Evolutionary conservation across 2,113 vertebrate species (phyloP), one percentile per base, ranked within the genome.

Genomic region (Phylloscopus trochilus): DNA sequence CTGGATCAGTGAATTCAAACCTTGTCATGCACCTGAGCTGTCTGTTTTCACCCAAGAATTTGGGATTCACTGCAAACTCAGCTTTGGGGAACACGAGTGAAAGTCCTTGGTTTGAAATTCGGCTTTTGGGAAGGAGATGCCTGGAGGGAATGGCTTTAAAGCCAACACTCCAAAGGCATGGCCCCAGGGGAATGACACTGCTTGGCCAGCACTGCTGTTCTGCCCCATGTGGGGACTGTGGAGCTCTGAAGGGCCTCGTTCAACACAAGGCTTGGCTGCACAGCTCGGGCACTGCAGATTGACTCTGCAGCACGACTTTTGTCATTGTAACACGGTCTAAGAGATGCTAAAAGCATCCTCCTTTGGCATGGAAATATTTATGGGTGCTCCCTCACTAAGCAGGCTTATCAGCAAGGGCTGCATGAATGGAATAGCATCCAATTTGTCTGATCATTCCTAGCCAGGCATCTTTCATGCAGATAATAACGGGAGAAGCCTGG

Each of bases 381-480:
- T 47, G 88, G 83, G n/a, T 51, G 49, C 88, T 70, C 46, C 51
- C 30, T 43, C 49, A 4, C 85, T 77, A 77, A 88, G 83, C 3
- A 2, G 85, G n/a, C 88, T 94, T 92, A 90, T 84, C 92, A 80
- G 79, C 79, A 63, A 83, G 79, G 64, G 4, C 79, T 83, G 75
- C 85, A 13, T 39, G 70, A 84, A 91, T 31, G 79, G 78, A 75
- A 37, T 37, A 83, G 74, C 51, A 91, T 52, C 90, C 94, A 82
- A 66, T 89, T 94, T 82, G 87, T 68, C 95, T 52, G 66, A 73
- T 87, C 58, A 0, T 8, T 92, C 92, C 70, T 33, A 11, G 23
- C 59, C 63, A 56, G 67, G 6, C 33, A 18, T 49, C 49, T 37
- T 63, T 44, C 31, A 17, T 18, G 41, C 62, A 62, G 30, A 8